Evolutionary conservation across 92 coral and sea anemone species (phyloP).

Genomic region (Zoanthus sansibaricus): DNA sequence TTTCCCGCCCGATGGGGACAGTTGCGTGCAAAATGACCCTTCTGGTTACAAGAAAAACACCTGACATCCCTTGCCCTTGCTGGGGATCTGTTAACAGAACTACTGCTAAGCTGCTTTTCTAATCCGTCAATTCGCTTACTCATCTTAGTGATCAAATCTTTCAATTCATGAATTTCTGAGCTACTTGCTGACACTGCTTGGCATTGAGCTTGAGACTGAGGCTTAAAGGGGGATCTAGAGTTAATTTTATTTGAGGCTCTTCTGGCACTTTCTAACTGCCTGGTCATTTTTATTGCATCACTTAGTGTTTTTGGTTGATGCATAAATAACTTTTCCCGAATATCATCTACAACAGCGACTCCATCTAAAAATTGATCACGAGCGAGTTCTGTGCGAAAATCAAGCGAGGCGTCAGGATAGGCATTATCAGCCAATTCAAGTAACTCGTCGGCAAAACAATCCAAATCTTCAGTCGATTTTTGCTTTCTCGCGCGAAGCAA

Average conservation of each 20-base stretch:
- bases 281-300: constrained; percentile 5
- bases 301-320: constrained; percentile 7
- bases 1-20: too few relatives aligned
- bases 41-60: too few relatives aligned
- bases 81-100: neutral
- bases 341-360: neutral
- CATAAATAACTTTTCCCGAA: constrained; percentile 5
- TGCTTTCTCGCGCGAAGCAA: constrained; percentile 25
- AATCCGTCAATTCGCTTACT: constrained; percentile 4
- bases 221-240: neutral
- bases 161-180: neutral
- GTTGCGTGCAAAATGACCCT: too few relatives aligned
- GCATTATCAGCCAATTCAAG: constrained; percentile 15
- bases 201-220: neutral
- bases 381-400: constrained; percentile 9
- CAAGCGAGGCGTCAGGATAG: constrained; percentile 8
- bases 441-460: neutral
- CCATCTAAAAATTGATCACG: neutral
- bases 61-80: too few relatives aligned
- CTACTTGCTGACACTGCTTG: neutral
- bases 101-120: neutral
- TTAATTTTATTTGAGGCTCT: too few relatives aligned
- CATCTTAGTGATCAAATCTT: neutral
- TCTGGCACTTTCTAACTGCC: too few relatives aligned
- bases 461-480: constrained; percentile 14